These are phyloP conservation scores for Piaya cayana DNA, from an alignment of 2,113 vertebrate genomes.

Conservation along the genomic window DNA sequence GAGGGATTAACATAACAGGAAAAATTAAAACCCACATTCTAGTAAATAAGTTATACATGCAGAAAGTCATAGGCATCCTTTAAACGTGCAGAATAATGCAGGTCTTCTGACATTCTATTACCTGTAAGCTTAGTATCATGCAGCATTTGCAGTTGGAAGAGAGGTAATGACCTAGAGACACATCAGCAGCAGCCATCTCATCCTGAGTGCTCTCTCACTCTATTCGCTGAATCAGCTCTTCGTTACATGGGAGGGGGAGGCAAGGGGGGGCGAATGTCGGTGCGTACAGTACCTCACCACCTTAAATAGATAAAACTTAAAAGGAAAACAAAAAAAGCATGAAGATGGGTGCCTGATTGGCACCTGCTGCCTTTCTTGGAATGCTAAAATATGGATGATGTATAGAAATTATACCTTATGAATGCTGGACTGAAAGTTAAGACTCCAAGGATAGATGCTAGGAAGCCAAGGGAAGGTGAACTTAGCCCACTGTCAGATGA, in stretches of 20 bases:
- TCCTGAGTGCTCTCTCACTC: slow-evolving; percentile 80
- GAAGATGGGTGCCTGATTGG: neutral
- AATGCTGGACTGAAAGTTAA: slow-evolving; percentile 71
- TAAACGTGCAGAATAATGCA: slow-evolving; percentile 74
- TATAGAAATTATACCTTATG: slow-evolving; percentile 65
- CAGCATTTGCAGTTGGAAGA: slow-evolving; percentile 81
- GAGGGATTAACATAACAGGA: slow-evolving; percentile 62
- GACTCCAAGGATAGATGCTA: slow-evolving; percentile 61
- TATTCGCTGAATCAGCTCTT: slow-evolving; percentile 93
- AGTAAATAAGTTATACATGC: slow-evolving; percentile 70
- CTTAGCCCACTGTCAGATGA: slow-evolving; percentile 64
- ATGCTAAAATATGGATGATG: slow-evolving; percentile 52
- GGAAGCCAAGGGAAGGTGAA: slow-evolving; percentile 60
- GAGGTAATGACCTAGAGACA: slow-evolving; percentile 90
- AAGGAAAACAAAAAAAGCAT: neutral
- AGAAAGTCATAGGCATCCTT: slow-evolving; percentile 65
- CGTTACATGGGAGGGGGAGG: slow-evolving; percentile 75
- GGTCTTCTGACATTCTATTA: slow-evolving; percentile 81
- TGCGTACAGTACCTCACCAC: slow-evolving; percentile 83
- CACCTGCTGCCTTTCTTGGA: slow-evolving; percentile 57
- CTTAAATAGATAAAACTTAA: slow-evolving; percentile 71
- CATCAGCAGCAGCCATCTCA: slow-evolving; percentile 89
- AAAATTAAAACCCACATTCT: slow-evolving; percentile 17
- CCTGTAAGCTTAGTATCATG: slow-evolving; percentile 85
- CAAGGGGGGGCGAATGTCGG: slow-evolving; percentile 59